Evolutionary conservation across 2,113 vertebrate species (phyloP).

Genomic region (Synodontis membranacea): DNA sequence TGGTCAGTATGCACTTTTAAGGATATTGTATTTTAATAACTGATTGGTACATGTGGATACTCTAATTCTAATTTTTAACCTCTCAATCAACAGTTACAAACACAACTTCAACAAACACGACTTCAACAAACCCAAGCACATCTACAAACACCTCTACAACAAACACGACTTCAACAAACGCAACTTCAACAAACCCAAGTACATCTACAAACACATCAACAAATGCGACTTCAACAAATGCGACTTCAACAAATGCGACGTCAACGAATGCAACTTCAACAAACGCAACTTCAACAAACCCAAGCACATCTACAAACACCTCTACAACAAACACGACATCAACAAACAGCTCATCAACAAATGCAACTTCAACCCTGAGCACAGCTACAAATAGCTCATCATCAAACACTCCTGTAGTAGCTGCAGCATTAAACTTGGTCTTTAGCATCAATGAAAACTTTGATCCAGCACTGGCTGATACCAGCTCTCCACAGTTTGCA

Average conservation of each 20-base stretch:
- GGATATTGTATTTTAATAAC: background rate
- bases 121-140: background rate
- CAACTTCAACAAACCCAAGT: too few species aligned
- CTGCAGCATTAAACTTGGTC: background rate
- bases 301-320: background rate
- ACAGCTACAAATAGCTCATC: too few species aligned
- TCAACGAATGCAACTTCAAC: too few species aligned
- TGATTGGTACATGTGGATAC: background rate
- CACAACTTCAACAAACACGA: background rate
- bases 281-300: too few species aligned
- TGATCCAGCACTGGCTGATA: background rate
- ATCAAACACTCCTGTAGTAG: too few species aligned
- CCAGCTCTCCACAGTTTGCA: background rate
- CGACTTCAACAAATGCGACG: too few species aligned
- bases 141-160: background rate
- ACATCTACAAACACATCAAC: too few species aligned
- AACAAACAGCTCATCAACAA: too few species aligned
- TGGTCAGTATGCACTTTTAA: slow-evolving; percentile 6
- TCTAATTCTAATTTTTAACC: background rate
- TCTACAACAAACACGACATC: too few species aligned
- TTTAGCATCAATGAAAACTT: slow-evolving; percentile 5
- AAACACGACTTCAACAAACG: too few species aligned
- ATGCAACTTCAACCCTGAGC: too few species aligned
- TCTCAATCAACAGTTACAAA: background rate
- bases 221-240: too few species aligned